Evolutionary conservation across 2,113 vertebrate species (phyloP).

Genomic region (Echinops telfairi): DNA sequence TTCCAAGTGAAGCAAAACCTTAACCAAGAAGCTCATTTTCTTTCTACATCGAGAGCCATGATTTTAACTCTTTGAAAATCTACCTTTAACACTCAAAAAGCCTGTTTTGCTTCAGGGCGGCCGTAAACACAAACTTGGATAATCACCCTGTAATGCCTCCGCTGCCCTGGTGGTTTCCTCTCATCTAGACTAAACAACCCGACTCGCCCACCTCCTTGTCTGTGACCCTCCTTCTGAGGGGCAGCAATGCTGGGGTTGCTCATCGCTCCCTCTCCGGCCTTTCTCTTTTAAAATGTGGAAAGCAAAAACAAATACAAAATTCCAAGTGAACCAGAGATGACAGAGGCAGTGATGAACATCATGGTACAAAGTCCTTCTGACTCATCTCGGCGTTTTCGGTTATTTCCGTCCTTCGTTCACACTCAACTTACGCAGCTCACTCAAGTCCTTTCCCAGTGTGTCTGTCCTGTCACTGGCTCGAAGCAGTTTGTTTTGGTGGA

Average conservation of each 20-base stretch:
- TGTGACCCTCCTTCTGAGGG: neutral
- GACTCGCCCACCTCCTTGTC: rapidly evolving
- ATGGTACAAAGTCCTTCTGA: rapidly evolving
- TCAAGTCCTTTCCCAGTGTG: neutral
- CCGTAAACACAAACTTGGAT: neutral
- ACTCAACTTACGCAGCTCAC: neutral
- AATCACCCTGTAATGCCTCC: neutral
- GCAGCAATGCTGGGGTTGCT: neutral
- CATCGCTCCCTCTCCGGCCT: neutral
- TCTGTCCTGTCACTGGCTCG: neutral
- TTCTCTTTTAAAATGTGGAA: neutral
- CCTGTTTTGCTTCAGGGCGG: neutral
- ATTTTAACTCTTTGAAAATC: neutral
- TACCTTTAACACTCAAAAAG: neutral
- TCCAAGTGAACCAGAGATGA: neutral
- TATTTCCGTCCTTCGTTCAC: neutral
- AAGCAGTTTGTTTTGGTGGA: neutral
- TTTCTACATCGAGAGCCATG: neutral
- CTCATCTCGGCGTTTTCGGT: neutral
- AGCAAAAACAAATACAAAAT: neutral
- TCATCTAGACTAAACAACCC: neutral
- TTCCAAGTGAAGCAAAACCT: neutral
- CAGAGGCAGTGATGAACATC: rapidly evolving
- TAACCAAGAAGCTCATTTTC: neutral
- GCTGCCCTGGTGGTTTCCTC: neutral